Base-by-base conservation (phyloP, 2,113 vertebrate species). In the Colistium nudipinnis region DNA sequence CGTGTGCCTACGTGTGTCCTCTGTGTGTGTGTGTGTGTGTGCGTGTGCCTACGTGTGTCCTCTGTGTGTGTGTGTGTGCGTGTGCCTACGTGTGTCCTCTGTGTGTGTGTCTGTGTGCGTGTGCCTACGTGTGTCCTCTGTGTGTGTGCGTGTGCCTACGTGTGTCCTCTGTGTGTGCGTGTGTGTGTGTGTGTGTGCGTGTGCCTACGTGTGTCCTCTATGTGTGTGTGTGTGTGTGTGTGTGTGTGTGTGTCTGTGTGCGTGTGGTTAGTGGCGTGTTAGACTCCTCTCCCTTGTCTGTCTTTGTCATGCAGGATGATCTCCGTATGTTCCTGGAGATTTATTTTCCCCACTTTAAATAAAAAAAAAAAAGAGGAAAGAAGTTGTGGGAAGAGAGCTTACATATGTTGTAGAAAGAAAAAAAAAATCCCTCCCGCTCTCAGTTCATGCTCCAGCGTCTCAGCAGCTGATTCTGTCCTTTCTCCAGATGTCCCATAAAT, bases 241-340 rank as follows among this genome's bases (percentile, higher is more conserved):
- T n/a, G n/a, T n/a, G n/a, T n/a, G n/a, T n/a, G n/a, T n/a, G n/a
- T n/a, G 36, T 45, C 22, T 48, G 65, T 68, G 71, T 22, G 52
- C 59, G 49, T 66, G 45, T 43, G 69, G 61, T 66, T 69, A 28
- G 65, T 9, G 70, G 27, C 43, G 20, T 55, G 27, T 69, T 44
- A 4, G 62, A 63, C 43, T 43, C 25, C 20, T 65, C 53, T 57
- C 54, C 24, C 72, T 67, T 48, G 56, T 45, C 59, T 70, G 1
- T 63, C 56, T 72, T 20, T 48, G 53, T 62, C 28, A 6, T 25
- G 39, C 30, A 61, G 44, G 35, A 71, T 61, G 41, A 20, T 45
- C 27, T 51, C 67, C 67, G 33, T 44, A 60, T 63, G 79, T 43
- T 48, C 38, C 70, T 1, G 59, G 69, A 61, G 74, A 78, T 65